phyloP scores from a whole-genome alignment of 2,113 vertebrate genomes.

The Corynorhinus townsendii region DNA sequence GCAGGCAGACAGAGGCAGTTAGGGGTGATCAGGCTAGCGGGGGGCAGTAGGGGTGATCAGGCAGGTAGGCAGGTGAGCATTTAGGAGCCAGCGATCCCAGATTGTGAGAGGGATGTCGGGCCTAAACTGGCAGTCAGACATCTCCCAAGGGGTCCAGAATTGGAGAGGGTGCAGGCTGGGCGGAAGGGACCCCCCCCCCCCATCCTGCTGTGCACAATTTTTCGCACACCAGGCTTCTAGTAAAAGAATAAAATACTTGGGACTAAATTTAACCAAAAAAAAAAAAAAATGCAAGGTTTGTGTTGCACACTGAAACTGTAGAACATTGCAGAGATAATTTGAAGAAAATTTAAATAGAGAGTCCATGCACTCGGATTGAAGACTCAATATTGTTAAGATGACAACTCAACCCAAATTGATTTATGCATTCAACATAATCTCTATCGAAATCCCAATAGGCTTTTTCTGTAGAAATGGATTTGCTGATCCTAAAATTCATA shows the following conservation, averaged over 20 bases:
- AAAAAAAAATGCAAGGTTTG: neutral
- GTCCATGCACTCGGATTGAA: neutral
- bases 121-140: too few relatives aligned
- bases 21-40: too few relatives aligned
- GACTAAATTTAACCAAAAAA: neutral
- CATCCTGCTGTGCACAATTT: too few relatives aligned
- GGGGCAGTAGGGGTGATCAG: too few relatives aligned
- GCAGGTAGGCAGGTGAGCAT: too few relatives aligned
- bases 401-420: neutral
- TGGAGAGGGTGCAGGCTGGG: too few relatives aligned
- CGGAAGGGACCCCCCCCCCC: too few relatives aligned
- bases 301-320: neutral
- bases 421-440: neutral
- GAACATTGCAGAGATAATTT: neutral
- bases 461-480: neutral
- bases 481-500: neutral
- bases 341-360: neutral
- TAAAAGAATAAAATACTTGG: neutral
- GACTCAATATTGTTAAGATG: neutral
- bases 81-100: too few relatives aligned
- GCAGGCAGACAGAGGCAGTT: too few relatives aligned
- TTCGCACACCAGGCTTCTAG: too few relatives aligned
- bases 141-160: too few relatives aligned
- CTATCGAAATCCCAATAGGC: neutral
- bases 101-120: too few relatives aligned